These are phyloP conservation scores for Amblyjoppa proteus DNA, from an alignment of 2,888 invertebrate genomes.

Conservation along the genomic window DNA sequence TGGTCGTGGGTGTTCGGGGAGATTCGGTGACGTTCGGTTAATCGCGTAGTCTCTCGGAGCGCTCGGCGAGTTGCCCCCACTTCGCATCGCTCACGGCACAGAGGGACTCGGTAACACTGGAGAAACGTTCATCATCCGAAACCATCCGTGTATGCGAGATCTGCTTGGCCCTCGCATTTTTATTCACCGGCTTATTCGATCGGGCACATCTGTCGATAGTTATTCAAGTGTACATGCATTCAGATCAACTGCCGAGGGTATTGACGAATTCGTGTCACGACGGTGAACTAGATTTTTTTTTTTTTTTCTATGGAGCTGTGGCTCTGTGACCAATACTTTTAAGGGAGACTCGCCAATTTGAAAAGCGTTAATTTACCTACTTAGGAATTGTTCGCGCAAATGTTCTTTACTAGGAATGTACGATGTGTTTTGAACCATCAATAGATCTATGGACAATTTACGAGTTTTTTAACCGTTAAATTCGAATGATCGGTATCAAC, in stretches of 20 bases:
- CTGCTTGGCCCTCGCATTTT: conserved; percentile 31
- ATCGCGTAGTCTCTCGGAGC: conserved; percentile 14
- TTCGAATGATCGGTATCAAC: not conserved
- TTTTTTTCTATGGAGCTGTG: conserved; percentile 20
- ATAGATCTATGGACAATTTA: not conserved
- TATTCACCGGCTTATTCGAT: conserved; percentile 26
- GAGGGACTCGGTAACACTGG: conserved; percentile 35
- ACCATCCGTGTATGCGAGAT: conserved; percentile 1
- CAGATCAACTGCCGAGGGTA: not conserved
- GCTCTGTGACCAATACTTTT: conserved; percentile 47
- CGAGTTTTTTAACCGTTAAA: not conserved
- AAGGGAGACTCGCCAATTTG: conserved; percentile 10
- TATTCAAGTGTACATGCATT: not conserved
- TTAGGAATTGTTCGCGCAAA: not conserved
- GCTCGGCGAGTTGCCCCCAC: conserved; percentile 9
- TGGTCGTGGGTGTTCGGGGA: conserved; percentile 75
- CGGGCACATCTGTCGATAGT: not conserved
- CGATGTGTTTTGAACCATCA: not conserved
- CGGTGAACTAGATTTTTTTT: conserved; percentile 43
- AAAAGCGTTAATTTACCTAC: not conserved
- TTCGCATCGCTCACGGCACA: not conserved
- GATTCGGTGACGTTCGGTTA: conserved; percentile 60
- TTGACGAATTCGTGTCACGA: conserved; percentile 35
- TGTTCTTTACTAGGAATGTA: not conserved
- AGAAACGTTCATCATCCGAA: conserved; percentile 54